Base-by-base conservation (phyloP, 2,113 vertebrate species). In the Notarius quadriscutis region DNA sequence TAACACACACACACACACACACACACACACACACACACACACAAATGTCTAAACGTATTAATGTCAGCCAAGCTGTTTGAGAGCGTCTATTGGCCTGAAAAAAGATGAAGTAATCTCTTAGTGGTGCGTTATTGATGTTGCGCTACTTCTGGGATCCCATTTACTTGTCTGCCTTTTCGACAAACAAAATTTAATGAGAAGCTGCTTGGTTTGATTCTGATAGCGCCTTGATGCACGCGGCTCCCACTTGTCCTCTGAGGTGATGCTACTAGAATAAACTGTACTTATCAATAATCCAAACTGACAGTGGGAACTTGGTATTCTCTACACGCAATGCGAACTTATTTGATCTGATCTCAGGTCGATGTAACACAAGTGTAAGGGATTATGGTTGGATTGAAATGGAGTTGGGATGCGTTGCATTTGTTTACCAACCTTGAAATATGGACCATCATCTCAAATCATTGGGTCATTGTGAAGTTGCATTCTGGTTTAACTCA, bases 181-280 rank as follows among this genome's bases (percentile, higher is more conserved):
- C 74, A 84, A 88, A 88, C 87, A 74, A 83, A 86, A 78, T 81
- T 84, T 90, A 88, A 90, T 88, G 86, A 88, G 89, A 74, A 22
- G 30, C 58, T 7, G 17, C 74, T 77, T 34, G 79, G 48, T 83
- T 83, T 65, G 79, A 65, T 87, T 85, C 88, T 77, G 86, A 86
- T 87, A 82, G 83, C 60, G 83, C 85, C 84, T 87, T 41, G 27
- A 85, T 72, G 80, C 89, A 83, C 83, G 8, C 25, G 81, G 67
- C 55, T 85, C 86, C 67, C 71, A 30, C 81, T 41, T 69, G 80
- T 80, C 81, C 81, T 84, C 77, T 15, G 60, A 58, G 57, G 63
- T 74, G 82, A 65, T 85, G 86, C 77, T 85, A 81, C 82, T 79
- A 69, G 58, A 77, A 87, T 89, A 85, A 87, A 85, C 88, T 85